phyloP scores from a whole-genome alignment of 2,113 vertebrate species.

The Lampris megalopsis region DNA sequence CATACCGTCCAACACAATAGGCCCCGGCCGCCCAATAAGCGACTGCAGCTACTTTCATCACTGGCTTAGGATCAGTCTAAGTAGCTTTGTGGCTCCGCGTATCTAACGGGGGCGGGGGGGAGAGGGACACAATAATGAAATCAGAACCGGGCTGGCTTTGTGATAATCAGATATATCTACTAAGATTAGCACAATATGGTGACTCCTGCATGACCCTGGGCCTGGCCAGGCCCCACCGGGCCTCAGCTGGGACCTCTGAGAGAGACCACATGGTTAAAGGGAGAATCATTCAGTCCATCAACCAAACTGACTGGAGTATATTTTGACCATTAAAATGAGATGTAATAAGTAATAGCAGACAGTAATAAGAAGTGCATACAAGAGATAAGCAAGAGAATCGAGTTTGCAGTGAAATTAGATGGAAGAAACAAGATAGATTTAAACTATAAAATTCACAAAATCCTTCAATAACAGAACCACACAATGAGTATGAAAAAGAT shows the following conservation, averaged over 20 bases:
- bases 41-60: constrained; percentile 50
- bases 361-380: constrained; percentile 38
- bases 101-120: constrained; percentile 29
- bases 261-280: constrained; percentile 36
- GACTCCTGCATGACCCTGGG: constrained; percentile 62
- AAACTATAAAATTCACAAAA: no score
- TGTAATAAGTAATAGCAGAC: constrained; percentile 12
- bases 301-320: no score
- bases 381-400: neutral
- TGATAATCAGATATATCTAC: constrained; percentile 67
- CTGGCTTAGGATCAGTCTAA: constrained; percentile 64
- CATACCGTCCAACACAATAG: constrained; percentile 52
- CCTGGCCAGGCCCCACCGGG: constrained; percentile 39
- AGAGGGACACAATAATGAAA: constrained; percentile 68
- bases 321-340: neutral
- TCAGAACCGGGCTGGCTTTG: constrained; percentile 33
- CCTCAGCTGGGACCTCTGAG: constrained; percentile 41
- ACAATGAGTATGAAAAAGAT: no score
- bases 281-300: neutral
- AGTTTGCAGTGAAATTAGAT: constrained; percentile 2
- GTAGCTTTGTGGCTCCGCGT: constrained; percentile 60
- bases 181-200: constrained; percentile 65
- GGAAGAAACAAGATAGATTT: neutral
- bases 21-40: constrained; percentile 52
- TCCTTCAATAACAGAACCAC: no score